Evolutionary conservation across 1,140 invertebrate genomes (phyloP).

Genomic region (Zaprionus kolodkinae): DNA sequence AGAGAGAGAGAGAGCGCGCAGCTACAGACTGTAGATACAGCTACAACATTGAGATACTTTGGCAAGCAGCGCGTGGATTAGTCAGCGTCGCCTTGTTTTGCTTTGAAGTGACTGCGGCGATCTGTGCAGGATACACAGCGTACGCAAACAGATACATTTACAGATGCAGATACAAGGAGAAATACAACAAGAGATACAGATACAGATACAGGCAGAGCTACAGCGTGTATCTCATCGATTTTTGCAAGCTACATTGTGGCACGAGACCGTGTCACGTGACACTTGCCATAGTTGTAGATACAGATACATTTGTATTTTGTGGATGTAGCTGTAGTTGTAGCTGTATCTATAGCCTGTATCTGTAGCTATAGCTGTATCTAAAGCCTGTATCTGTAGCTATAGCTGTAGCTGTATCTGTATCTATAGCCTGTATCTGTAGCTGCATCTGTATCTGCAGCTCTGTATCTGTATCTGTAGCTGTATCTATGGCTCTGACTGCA

Average conservation of each 20-base stretch:
- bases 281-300: slow-evolving; percentile 34
- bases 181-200: slow-evolving; percentile 8
- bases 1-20: slow-evolving; percentile 28
- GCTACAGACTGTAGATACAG: slow-evolving; percentile 29
- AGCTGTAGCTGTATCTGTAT: neutral
- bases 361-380: slow-evolving; percentile 1
- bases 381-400: slow-evolving; percentile 4
- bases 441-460: neutral
- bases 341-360: neutral
- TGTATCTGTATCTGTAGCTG: slow-evolving; percentile 9
- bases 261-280: slow-evolving; percentile 70
- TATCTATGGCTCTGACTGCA: slow-evolving; percentile 16
- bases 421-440: neutral
- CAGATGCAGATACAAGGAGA: slow-evolving; percentile 4
- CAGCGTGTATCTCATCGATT: slow-evolving; percentile 56
- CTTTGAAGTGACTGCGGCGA: slow-evolving; percentile 8
- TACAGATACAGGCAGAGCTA: slow-evolving; percentile 11
- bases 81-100: slow-evolving; percentile 18
- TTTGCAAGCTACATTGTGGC: slow-evolving; percentile 62
- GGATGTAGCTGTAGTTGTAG: slow-evolving; percentile 11
- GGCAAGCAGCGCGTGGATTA: slow-evolving; percentile 30
- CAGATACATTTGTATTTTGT: slow-evolving; percentile 22
- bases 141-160: neutral
- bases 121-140: slow-evolving; percentile 3
- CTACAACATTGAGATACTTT: slow-evolving; percentile 22